Evolutionary conservation across 2,888 invertebrate species (phyloP).

Genomic region (Archips crataeganus): DNA sequence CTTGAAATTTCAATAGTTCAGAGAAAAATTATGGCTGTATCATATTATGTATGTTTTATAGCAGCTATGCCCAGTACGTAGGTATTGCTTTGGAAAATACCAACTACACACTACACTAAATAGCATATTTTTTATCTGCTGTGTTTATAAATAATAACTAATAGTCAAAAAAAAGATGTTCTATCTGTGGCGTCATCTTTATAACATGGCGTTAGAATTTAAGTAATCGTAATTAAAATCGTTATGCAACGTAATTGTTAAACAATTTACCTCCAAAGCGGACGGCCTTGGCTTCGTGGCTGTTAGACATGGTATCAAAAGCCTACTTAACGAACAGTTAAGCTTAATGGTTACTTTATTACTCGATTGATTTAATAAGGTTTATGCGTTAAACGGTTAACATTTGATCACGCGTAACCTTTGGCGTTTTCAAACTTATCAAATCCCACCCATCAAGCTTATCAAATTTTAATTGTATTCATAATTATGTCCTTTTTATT

Average conservation of each 20-base stretch:
- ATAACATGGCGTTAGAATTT: constrained; percentile 29
- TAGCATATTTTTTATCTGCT: not conserved
- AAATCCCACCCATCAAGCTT: not conserved
- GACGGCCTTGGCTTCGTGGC: constrained; percentile 38
- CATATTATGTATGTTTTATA: no score
- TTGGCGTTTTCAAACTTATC: constrained; percentile 4
- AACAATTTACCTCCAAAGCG: constrained; percentile 31
- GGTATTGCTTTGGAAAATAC: no score
- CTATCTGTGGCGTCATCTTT: constrained; percentile 30
- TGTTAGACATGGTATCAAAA: constrained; percentile 29
- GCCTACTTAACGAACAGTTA: constrained; percentile 23
- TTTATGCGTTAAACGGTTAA: not conserved
- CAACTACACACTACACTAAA: no score
- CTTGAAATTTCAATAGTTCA: no score
- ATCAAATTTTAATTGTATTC: not conserved
- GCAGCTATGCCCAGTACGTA: no score
- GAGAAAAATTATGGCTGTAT: not conserved
- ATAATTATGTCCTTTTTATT: not conserved
- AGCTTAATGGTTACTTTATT: constrained; percentile 8
- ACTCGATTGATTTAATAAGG: constrained; percentile 6
- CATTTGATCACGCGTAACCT: not conserved
- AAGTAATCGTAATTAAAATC: constrained; percentile 33
- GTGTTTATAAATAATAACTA: not conserved
- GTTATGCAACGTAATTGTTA: constrained; percentile 40
- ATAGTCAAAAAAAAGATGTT: constrained; percentile 2